phyloP scores from a whole-genome alignment of 2,797 vertebrate genomes.

The Rhynchotus rufescens region DNA sequence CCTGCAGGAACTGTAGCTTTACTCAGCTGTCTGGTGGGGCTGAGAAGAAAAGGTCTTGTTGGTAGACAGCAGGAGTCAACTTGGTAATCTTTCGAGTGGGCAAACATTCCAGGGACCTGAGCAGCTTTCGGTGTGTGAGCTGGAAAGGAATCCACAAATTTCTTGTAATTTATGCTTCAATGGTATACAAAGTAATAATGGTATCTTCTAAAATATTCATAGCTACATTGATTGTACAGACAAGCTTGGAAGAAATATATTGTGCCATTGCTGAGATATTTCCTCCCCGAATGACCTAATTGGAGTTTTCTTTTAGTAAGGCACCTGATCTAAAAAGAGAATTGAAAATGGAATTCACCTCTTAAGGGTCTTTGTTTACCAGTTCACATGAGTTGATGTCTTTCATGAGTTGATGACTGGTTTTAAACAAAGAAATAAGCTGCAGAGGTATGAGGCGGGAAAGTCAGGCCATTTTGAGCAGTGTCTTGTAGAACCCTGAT shows the following conservation, averaged over 20 bases:
- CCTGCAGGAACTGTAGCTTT: not conserved
- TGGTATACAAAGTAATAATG: not conserved
- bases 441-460: not conserved
- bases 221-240: not conserved
- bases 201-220: not conserved
- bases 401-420: not conserved
- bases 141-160: fast-evolving
- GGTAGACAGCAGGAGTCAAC: not conserved
- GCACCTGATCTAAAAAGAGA: not conserved
- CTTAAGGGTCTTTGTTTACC: not conserved
- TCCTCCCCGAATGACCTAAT: not conserved
- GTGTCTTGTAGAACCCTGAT: fast-evolving
- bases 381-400: not conserved
- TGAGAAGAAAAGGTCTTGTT: not conserved
- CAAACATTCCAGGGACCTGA: not conserved
- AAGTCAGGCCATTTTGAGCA: not conserved
- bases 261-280: not conserved
- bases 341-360: not conserved
- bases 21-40: not conserved
- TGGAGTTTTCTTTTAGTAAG: not conserved
- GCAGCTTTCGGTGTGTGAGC: not conserved
- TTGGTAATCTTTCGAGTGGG: not conserved
- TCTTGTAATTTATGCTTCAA: not conserved
- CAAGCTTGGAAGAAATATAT: not conserved
- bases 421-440: not conserved